Evolutionary conservation across 2,797 vertebrate genomes (phyloP).

Genomic region (Phylloscopus collybita): DNA sequence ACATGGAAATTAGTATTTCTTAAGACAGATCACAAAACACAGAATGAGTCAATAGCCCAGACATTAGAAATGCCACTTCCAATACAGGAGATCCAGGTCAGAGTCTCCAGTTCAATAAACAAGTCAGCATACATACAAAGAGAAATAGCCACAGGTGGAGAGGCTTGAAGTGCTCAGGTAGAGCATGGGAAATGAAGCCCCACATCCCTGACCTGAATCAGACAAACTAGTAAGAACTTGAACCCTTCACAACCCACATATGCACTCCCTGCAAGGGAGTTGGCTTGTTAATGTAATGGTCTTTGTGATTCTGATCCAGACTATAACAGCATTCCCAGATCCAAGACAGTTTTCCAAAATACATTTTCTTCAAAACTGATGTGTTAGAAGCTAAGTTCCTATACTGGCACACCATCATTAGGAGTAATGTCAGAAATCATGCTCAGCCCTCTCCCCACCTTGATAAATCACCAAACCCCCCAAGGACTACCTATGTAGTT

Average conservation of each 20-base stretch:
- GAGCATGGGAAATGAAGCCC: not conserved
- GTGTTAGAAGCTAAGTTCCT: not conserved
- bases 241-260: not conserved
- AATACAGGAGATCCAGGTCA: not conserved
- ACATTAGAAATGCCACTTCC: not conserved
- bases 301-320: not conserved
- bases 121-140: not conserved
- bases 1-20: not conserved
- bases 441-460: accelerated
- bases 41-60: not conserved
- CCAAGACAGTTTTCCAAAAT: not conserved
- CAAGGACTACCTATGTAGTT: not conserved
- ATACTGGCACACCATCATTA: not conserved
- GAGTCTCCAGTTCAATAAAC: not conserved
- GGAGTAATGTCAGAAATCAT: not conserved
- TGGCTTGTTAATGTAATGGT: not conserved
- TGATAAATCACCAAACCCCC: not conserved
- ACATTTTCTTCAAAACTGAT: not conserved
- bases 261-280: not conserved
- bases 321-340: not conserved
- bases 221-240: not conserved
- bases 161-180: not conserved
- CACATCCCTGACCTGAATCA: not conserved
- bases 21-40: not conserved
- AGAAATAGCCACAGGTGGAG: not conserved